Evolutionary conservation across 2,797 vertebrate genomes (phyloP).

Genomic region (Gallinago nigripennis): DNA sequence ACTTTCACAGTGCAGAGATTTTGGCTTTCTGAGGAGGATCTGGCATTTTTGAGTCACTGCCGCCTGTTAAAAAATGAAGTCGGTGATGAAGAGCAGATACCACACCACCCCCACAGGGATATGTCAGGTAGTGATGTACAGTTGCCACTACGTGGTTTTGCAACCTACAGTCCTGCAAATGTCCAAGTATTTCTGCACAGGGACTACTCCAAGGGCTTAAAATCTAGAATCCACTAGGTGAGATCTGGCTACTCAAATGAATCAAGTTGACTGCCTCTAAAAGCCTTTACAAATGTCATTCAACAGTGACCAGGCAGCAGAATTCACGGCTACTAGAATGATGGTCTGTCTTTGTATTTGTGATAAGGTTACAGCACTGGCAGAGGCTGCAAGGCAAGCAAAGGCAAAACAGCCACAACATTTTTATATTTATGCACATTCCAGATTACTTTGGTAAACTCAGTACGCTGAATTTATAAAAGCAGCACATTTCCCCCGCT

Average conservation of each 20-base stretch:
- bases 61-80: conserved; percentile 6
- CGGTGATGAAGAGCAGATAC: background rate
- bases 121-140: background rate
- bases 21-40: conserved; percentile 3
- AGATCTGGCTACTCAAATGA: background rate
- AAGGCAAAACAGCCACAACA: background rate
- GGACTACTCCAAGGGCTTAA: background rate
- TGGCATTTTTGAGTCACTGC: conserved; percentile 21
- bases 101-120: background rate
- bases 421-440: background rate
- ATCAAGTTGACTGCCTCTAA: background rate
- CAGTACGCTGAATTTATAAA: background rate
- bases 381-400: background rate
- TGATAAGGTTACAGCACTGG: background rate
- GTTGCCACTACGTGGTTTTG: background rate
- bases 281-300: background rate
- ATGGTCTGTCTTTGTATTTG: background rate
- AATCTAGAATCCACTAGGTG: background rate
- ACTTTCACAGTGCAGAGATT: background rate
- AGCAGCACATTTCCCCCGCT: background rate
- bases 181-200: background rate
- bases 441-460: background rate
- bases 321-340: background rate
- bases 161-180: background rate
- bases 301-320: background rate